Evolutionary conservation across 2,888 invertebrate species (phyloP), one percentile per base, ranked within the genome.

Genomic region (Caenorhabditis sp.): DNA sequence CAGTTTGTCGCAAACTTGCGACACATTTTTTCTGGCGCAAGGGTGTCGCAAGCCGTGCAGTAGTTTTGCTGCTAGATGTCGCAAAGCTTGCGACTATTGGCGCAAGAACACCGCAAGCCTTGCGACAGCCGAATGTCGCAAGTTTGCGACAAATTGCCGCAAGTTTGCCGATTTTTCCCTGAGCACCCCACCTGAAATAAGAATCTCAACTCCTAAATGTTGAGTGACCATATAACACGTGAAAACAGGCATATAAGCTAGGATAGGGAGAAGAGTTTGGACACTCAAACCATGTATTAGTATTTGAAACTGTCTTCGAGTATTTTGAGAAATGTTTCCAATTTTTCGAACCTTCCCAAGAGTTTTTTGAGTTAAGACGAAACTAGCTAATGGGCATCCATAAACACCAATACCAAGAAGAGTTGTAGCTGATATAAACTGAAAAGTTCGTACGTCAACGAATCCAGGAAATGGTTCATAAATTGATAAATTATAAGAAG

Each of bases 161-260:
- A n/a, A n/a, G n/a, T n/a, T n/a, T n/a, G n/a, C n/a, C n/a, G n/a
- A n/a, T n/a, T n/a, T n/a, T n/a, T n/a, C n/a, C n/a, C n/a, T n/a
- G n/a, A n/a, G n/a, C n/a, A n/a, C n/a, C n/a, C n/a, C 31, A 31
- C 31, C 31, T 10, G 59, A 17, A 2, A 67, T 59, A 20, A 73
- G 49, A 31, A 67, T 68, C 38, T 73, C 73, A 10, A 26, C 50
- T 38, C 50, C 26, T 14, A 63, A 58, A 8, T 68, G 21, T 54
- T 68, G 68, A 31, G 68, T 68, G 27, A 64, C 63, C 2, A 63
- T 38, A 53, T 73, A 73, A 14, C 64, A 43, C 0, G 73, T 64
- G 27, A 73, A 65, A 54, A 73, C 63, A 5, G 73, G 73, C 20
- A 68, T 61, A 52, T 73, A 73, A 52, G 63, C 68, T n/a, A 73